A percentile compares a stretch with the other conserved stretches of the same genome.
Evolutionary conservation across 1,140 invertebrate species (phyloP).

Genomic region (Hypothenemus hampei): DNA sequence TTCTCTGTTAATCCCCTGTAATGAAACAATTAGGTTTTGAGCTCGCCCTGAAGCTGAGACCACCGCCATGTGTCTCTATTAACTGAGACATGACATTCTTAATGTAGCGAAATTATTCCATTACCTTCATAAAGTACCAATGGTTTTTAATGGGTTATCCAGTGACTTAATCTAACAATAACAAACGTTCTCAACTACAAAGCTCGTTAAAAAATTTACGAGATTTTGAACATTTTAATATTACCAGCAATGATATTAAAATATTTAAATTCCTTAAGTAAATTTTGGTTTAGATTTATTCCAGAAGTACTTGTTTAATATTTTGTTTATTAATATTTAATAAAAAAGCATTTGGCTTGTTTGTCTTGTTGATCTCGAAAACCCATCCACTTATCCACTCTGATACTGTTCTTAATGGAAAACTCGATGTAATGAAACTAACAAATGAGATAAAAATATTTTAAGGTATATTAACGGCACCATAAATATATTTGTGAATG

Average conservation of each 20-base stretch:
- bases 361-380: too few relatives aligned
- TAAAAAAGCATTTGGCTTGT: too few relatives aligned
- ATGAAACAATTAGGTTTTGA: slow-evolving; percentile 15
- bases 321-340: too few relatives aligned
- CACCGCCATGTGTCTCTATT: slow-evolving; percentile 16
- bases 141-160: too few relatives aligned
- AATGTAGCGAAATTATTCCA: slow-evolving; percentile 20
- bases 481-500: slow-evolving; percentile 8
- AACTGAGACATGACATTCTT: slow-evolving; percentile 20
- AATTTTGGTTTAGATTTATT: too few relatives aligned
- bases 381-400: slow-evolving; percentile 3
- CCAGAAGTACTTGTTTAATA: too few relatives aligned
- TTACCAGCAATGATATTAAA: too few relatives aligned
- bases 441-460: slow-evolving; percentile 15
- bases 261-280: too few relatives aligned
- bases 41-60: not conserved
- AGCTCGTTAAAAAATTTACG: too few relatives aligned
- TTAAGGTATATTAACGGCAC: slow-evolving; percentile 10
- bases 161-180: too few relatives aligned
- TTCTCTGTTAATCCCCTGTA: slow-evolving; percentile 12
- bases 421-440: not conserved
- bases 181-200: too few relatives aligned
- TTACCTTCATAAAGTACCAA: slow-evolving; percentile 11
- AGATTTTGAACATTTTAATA: too few relatives aligned
- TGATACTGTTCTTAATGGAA: slow-evolving; percentile 5